Evolutionary conservation across 35 echinoderm and acorn worm genomes (phyloP).

Genomic region (Nesometra sesokonis): DNA sequence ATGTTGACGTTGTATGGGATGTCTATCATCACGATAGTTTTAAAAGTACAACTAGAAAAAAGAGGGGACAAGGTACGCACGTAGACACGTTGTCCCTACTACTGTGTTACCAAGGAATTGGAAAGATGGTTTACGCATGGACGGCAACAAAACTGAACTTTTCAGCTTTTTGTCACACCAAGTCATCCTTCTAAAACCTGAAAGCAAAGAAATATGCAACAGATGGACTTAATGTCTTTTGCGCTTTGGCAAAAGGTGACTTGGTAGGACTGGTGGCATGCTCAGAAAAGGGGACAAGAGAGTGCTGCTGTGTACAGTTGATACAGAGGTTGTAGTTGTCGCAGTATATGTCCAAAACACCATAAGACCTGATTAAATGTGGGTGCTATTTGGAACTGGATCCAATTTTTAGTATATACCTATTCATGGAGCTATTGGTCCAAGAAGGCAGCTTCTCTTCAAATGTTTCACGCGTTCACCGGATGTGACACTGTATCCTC

Average conservation of each 20-base stretch:
- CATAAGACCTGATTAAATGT: constrained; percentile 10
- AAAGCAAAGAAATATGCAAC: too few relatives aligned
- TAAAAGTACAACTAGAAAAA: constrained; percentile 27
- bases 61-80: constrained; percentile 28
- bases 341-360: neutral
- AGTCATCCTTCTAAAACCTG: neutral
- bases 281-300: neutral
- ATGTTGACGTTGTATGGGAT: constrained; percentile 48
- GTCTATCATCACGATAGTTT: constrained; percentile 22
- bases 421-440: constrained; percentile 23
- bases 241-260: neutral
- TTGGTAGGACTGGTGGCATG: neutral
- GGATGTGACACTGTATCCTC: constrained; percentile 10
- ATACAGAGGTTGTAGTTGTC: constrained; percentile 39
- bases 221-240: neutral
- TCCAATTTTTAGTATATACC: constrained; percentile 4
- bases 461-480: constrained; percentile 38
- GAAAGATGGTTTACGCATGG: neutral
- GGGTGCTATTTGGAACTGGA: constrained; percentile 40
- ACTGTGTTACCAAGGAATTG: neutral
- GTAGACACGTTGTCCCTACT: neutral
- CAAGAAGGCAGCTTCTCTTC: neutral
- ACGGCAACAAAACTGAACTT: constrained; percentile 10
- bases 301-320: constrained; percentile 26
- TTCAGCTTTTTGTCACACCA: neutral